Conservation (phyloP, 2,113 vertebrate genomes). For the Coracopsis vasa region DNA sequence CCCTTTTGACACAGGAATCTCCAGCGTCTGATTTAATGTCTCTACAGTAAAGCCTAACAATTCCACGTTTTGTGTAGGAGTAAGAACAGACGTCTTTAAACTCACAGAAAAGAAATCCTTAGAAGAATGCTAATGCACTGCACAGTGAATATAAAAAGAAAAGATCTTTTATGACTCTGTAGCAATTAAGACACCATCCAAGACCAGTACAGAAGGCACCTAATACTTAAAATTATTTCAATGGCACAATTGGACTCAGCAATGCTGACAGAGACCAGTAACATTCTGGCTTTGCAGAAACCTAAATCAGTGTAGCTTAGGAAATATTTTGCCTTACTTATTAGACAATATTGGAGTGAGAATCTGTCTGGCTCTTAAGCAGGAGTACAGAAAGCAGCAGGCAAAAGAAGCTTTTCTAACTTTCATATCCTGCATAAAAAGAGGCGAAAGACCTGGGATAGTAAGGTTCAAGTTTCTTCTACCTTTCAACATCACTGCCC, state of each 20-base stretch:
- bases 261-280: background rate
- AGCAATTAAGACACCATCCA: constrained; percentile 42
- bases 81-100: constrained; percentile 51
- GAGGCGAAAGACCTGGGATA: background rate
- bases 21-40: constrained; percentile 59
- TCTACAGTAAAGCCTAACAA: constrained; percentile 54
- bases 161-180: constrained; percentile 14
- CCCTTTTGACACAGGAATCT: constrained; percentile 50
- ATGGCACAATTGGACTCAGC: background rate
- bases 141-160: background rate
- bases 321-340: constrained; percentile 7
- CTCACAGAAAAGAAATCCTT: background rate
- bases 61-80: constrained; percentile 64
- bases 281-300: background rate
- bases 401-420: background rate
- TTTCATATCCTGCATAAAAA: background rate
- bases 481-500: background rate
- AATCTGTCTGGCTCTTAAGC: background rate
- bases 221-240: background rate
- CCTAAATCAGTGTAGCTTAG: background rate
- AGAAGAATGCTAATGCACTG: constrained; percentile 54
- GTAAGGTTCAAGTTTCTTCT: background rate
- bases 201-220: background rate
- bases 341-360: background rate
- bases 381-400: background rate